These are phyloP conservation scores for Seriola rivoliana DNA, from an alignment of 2,113 vertebrate species.

Conservation along the genomic window DNA sequence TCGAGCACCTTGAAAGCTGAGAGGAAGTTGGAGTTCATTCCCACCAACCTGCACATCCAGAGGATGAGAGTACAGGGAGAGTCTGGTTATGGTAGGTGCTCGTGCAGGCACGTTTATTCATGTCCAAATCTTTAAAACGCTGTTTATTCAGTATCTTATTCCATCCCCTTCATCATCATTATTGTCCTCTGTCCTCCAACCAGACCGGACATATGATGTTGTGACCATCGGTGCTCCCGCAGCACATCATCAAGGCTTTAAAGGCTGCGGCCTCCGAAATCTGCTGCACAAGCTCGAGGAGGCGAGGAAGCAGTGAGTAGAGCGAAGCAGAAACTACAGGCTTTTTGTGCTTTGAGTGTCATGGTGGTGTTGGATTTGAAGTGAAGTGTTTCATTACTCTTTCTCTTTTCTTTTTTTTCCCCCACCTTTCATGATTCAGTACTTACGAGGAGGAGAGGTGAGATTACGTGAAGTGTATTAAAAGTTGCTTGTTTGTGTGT, in stretches of 20 bases:
- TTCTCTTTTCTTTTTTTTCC: conserved; percentile 37
- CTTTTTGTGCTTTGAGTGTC: background rate
- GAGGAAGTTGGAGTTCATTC: conserved; percentile 97
- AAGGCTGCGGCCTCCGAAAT: conserved; percentile 93
- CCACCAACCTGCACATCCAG: conserved; percentile 97
- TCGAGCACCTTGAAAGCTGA: conserved; percentile 97
- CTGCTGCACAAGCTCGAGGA: conserved; percentile 97
- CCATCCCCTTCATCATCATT: background rate
- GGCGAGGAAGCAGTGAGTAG: conserved; percentile 95
- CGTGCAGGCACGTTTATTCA: background rate
- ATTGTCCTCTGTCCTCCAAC: background rate
- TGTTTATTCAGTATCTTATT: background rate
- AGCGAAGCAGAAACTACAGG: background rate
- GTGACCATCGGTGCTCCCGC: conserved; percentile 97
- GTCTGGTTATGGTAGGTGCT: conserved; percentile 89
- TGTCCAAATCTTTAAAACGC: background rate
- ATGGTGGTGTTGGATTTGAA: conserved; percentile 14
- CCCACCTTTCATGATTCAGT: conserved; percentile 77
- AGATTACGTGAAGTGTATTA: conserved; percentile 75
- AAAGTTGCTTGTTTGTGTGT: background rate
- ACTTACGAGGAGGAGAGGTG: conserved; percentile 96
- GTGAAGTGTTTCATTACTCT: background rate
- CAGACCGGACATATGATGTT: conserved; percentile 97
- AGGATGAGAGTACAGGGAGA: conserved; percentile 98
- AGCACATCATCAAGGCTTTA: conserved; percentile 97